Percentiles rank a stretch among this genome's conserved stretches.
These are phyloP conservation scores for Hormiphora californensis DNA, from an alignment of 37 sponge, comb jelly and placozoan species.

Conservation along the genomic window DNA sequence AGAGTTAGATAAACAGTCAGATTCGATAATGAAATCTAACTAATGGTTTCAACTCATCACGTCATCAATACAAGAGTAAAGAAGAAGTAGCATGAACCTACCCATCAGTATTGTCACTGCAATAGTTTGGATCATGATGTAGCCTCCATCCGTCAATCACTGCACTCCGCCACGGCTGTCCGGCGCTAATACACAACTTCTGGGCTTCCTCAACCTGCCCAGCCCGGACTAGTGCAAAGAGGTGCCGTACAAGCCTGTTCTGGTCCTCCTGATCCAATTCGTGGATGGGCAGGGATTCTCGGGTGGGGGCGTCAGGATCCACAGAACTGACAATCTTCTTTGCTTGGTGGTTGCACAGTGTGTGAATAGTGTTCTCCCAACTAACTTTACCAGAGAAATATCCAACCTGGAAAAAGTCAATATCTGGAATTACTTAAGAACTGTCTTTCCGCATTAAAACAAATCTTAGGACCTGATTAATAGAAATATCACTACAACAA, in stretches of 20 bases:
- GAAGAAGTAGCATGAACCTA: too few relatives aligned
- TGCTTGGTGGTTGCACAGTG: not conserved
- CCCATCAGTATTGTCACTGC: too few relatives aligned
- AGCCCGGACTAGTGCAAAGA: conserved; percentile 79
- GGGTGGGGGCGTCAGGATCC: conserved; percentile 84
- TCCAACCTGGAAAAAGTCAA: conserved; percentile 34
- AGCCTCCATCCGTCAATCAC: conserved; percentile 81
- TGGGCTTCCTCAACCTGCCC: conserved; percentile 81
- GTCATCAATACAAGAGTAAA: too few relatives aligned
- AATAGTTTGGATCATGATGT: conserved; percentile 83
- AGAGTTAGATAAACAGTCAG: not conserved
- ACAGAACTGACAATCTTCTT: not conserved
- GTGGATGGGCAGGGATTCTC: conserved; percentile 12
- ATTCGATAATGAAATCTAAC: too few relatives aligned
- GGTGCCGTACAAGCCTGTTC: conserved; percentile 62
- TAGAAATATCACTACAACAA: not conserved
- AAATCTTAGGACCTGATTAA: not conserved
- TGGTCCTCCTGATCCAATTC: conserved; percentile 66
- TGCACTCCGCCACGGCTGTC: conserved; percentile 86
- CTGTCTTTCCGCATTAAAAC: too few relatives aligned
- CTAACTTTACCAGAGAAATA: conserved; percentile 41
- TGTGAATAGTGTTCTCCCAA: conserved; percentile 22
- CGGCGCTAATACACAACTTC: conserved; percentile 66
- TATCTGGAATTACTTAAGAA: too few relatives aligned
- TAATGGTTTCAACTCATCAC: too few relatives aligned